Conservation (phyloP, 2,113 vertebrate species). For the Cygnus buccinator region DNA sequence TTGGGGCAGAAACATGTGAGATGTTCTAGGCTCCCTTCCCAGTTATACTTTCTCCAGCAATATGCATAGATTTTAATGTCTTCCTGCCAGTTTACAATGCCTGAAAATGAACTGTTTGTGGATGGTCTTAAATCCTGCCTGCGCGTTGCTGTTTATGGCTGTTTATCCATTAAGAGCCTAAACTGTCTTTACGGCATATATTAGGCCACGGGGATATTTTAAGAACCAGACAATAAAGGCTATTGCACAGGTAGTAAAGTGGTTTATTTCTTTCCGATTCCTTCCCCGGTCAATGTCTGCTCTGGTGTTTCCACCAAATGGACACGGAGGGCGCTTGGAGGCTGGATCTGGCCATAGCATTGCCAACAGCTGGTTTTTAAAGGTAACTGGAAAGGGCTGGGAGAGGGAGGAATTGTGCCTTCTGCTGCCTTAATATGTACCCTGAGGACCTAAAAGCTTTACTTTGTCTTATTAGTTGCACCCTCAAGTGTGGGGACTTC, state of each 20-base stretch:
- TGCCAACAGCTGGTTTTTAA: not conserved
- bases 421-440: not conserved
- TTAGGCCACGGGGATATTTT: constrained; percentile 35
- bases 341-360: not conserved
- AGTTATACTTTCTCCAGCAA: constrained; percentile 24
- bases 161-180: constrained; percentile 21
- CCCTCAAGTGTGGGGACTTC: fast-evolving
- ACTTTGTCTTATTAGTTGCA: not conserved
- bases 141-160: constrained; percentile 30
- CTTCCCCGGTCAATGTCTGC: not conserved
- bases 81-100: constrained; percentile 18
- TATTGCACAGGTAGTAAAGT: constrained; percentile 16
- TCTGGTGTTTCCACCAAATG: not conserved
- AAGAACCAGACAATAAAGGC: not conserved
- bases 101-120: constrained; percentile 42
- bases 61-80: constrained; percentile 43
- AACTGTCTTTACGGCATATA: constrained; percentile 23
- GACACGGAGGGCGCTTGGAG: not conserved
- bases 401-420: not conserved
- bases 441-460: not conserved
- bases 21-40: constrained; percentile 59
- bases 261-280: constrained; percentile 19
- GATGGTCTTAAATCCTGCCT: constrained; percentile 43
- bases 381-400: not conserved
- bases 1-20: constrained; percentile 52